Conservation (phyloP, 2,113 vertebrate genomes). For the Irena cyanogastra region DNA sequence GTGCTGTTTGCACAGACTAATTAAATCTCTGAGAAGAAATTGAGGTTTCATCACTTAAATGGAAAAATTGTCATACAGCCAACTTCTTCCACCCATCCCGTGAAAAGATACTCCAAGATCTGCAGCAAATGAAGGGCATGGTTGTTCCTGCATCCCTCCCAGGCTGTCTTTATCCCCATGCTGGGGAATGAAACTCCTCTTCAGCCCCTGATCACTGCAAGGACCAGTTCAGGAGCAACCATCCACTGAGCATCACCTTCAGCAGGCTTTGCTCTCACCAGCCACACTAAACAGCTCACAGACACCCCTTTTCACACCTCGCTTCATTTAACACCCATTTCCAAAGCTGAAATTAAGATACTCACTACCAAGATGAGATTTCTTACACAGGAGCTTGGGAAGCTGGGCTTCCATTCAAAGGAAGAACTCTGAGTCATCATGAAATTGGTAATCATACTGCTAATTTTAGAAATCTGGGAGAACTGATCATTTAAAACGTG, state of each 20-base stretch:
- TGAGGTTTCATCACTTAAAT: neutral
- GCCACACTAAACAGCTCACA: neutral
- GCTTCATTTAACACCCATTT: neutral
- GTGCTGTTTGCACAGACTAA: neutral
- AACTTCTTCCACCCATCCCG: neutral
- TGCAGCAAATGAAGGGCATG: neutral
- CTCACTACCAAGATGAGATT: neutral
- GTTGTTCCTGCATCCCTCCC: accelerated
- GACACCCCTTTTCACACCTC: neutral
- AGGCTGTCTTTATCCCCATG: neutral
- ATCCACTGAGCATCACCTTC: neutral
- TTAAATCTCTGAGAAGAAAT: neutral
- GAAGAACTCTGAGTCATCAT: neutral
- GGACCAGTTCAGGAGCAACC: neutral
- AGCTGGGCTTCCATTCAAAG: constrained; percentile 11
- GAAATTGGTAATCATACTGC: neutral
- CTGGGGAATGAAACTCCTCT: neutral
- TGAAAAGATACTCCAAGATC: neutral
- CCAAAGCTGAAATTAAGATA: neutral
- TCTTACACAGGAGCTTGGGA: neutral
- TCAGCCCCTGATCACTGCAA: neutral
- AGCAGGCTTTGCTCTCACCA: neutral
- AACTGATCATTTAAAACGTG: neutral
- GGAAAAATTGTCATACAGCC: neutral
- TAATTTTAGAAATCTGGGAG: constrained; percentile 7